Percentiles rank a stretch among this genome's conserved stretches.
These are phyloP conservation scores for Pantherophis guttatus DNA, from an alignment of 2,113 vertebrate genomes.

Conservation along the genomic window DNA sequence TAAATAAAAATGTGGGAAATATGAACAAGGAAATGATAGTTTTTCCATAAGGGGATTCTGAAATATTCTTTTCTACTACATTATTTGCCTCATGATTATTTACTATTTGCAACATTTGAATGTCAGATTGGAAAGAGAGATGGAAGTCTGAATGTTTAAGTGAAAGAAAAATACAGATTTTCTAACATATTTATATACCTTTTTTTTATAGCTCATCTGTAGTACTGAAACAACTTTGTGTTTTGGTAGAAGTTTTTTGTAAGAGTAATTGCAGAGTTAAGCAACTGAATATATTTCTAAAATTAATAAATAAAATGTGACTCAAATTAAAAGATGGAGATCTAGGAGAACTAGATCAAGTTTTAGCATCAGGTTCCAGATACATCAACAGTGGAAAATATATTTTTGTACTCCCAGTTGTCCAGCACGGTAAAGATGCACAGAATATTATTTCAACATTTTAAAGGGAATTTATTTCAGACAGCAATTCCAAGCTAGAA, in stretches of 20 bases:
- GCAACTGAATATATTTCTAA: neutral
- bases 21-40: neutral
- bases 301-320: neutral
- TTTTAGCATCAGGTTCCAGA: neutral
- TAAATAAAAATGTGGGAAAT: too few species aligned
- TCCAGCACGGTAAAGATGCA: neutral
- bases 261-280: neutral
- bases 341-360: neutral
- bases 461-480: neutral
- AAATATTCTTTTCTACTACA: neutral
- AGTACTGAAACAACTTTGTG: neutral
- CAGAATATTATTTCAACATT: neutral
- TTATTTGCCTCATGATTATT: neutral
- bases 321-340: neutral
- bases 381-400: neutral
- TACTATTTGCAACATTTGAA: neutral
- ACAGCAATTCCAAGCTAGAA: neutral
- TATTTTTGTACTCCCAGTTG: neutral
- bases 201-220: neutral
- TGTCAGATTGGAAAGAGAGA: neutral
- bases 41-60: neutral
- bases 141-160: neutral
- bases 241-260: neutral
- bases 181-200: neutral
- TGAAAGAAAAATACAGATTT: neutral